Conservation (phyloP, 2,797 vertebrate genomes). For the Valencia hispanica region DNA sequence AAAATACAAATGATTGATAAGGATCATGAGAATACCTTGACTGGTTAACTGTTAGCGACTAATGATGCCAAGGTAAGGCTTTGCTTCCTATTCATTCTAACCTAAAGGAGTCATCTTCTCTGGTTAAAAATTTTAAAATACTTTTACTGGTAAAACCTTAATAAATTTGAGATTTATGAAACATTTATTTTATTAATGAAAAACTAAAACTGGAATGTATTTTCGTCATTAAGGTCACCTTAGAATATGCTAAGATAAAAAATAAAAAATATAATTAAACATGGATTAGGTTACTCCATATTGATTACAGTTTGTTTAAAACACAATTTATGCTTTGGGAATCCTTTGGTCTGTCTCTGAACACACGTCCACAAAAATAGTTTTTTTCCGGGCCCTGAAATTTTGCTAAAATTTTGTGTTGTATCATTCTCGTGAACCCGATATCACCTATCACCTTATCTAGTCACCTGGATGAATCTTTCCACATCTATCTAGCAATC, state of each 20-base stretch:
- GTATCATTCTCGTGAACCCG: neutral
- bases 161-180: too few species aligned
- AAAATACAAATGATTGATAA: neutral
- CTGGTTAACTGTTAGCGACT: neutral
- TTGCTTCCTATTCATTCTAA: neutral
- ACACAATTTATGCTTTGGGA: neutral
- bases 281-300: neutral
- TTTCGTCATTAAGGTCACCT: neutral
- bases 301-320: too few species aligned
- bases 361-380: neutral
- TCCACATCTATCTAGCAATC: slow-evolving; percentile 28
- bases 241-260: neutral
- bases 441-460: neutral
- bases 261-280: neutral
- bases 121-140: neutral
- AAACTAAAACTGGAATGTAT: neutral
- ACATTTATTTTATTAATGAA: neutral
- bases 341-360: neutral
- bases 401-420: neutral
- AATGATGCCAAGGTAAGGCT: neutral
- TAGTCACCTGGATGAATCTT: slow-evolving; percentile 21
- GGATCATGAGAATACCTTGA: neutral
- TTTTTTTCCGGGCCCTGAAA: neutral
- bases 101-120: neutral
- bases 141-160: neutral